Evolutionary conservation across 2,113 vertebrate genomes (phyloP).

Genomic region (Phasianus colchicus): DNA sequence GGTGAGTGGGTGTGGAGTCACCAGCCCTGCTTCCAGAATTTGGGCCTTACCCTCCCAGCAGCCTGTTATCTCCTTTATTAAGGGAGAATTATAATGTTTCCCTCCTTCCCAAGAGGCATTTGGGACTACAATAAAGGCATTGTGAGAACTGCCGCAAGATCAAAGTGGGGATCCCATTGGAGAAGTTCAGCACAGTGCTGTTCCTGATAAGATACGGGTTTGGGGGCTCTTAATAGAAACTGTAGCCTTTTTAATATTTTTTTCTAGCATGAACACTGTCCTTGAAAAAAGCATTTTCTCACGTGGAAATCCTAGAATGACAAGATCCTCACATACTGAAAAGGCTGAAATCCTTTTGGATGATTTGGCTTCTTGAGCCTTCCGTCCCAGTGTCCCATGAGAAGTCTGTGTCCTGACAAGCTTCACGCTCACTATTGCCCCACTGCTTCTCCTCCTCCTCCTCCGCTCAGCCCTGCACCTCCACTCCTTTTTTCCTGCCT

Average conservation of each 20-base stretch:
- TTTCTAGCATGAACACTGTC: background rate
- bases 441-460: background rate
- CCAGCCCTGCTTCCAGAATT: constrained; percentile 56
- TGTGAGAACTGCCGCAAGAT: constrained; percentile 54
- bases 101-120: constrained; percentile 54
- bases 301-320: background rate
- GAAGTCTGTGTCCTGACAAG: background rate
- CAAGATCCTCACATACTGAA: background rate
- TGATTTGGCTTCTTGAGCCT: constrained; percentile 5
- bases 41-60: constrained; percentile 65
- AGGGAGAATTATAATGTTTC: constrained; percentile 67
- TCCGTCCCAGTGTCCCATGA: background rate
- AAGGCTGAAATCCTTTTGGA: background rate
- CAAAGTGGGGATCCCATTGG: constrained; percentile 62
- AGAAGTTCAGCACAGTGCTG: constrained; percentile 50
- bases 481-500: background rate
- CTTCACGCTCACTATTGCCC: background rate
- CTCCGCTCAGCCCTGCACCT: constrained; percentile 3
- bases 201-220: constrained; percentile 41
- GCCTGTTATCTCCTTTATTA: constrained; percentile 72
- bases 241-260: background rate
- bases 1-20: constrained; percentile 48
- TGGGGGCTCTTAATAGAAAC: constrained; percentile 56
- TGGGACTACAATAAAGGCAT: constrained; percentile 62
- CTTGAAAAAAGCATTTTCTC: background rate